Evolutionary conservation across 2,888 invertebrate genomes (phyloP).

Genomic region (Drosophila formosana): DNA sequence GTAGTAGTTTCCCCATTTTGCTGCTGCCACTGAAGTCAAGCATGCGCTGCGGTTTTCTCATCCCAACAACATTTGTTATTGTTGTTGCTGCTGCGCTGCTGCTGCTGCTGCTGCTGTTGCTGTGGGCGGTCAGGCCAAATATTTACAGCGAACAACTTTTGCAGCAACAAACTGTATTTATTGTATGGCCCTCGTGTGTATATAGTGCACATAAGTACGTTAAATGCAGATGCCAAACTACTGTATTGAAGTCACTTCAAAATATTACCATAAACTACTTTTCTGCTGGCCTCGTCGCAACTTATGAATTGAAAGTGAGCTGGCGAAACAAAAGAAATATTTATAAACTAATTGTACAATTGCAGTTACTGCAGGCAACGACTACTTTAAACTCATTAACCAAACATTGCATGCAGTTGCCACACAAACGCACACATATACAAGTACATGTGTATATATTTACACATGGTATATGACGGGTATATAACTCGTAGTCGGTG

Average conservation of each 20-base stretch:
- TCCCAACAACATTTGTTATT: constrained; percentile 19
- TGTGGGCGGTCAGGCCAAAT: constrained; percentile 51
- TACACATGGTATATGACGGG: constrained; percentile 1
- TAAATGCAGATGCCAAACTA: constrained; percentile 25
- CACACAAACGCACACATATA: neutral
- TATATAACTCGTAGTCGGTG: constrained; percentile 10
- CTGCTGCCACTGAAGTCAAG: constrained; percentile 57
- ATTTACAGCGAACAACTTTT: constrained; percentile 70
- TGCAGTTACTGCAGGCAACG: neutral
- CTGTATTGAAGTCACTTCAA: constrained; percentile 1
- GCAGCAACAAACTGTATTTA: constrained; percentile 55
- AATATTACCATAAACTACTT: constrained; percentile 7
- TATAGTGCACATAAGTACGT: constrained; percentile 22
- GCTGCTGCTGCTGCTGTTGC: constrained; percentile 1
- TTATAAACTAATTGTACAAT: constrained; percentile 1
- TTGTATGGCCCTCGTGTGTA: constrained; percentile 32
- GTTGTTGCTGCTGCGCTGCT: constrained; percentile 8
- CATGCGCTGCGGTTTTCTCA: constrained; percentile 62
- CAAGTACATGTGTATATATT: no score
- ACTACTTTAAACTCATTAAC: neutral
- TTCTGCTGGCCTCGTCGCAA: neutral
- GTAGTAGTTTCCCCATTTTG: constrained; percentile 36
- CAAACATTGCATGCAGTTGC: neutral
- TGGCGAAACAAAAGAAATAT: neutral
- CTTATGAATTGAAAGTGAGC: constrained; percentile 4